Evolutionary conservation across 2,888 invertebrate species (phyloP).

Genomic region (Drosophila anomalata): DNA sequence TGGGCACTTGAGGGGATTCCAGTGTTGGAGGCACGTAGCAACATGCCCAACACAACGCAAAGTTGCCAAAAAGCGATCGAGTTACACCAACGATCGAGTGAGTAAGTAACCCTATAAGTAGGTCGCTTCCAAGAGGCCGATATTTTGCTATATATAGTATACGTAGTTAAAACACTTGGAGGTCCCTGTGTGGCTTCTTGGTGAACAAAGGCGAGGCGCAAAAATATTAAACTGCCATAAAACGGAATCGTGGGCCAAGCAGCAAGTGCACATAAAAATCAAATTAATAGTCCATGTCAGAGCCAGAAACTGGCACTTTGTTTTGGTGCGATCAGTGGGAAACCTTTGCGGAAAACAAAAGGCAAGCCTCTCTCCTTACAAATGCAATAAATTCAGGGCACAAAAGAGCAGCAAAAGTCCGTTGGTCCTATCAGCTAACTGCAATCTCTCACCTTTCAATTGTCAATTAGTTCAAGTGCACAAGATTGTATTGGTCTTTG

Average conservation of each 20-base stretch:
- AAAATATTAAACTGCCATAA: constrained; percentile 74
- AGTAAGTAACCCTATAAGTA: constrained; percentile 31
- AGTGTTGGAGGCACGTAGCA: constrained; percentile 63
- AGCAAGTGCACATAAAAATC: constrained; percentile 76
- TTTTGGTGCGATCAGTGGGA: constrained; percentile 77
- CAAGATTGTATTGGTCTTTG: constrained; percentile 3
- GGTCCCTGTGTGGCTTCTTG: constrained; percentile 65
- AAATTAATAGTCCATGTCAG: constrained; percentile 74
- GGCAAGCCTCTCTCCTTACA: constrained; percentile 24
- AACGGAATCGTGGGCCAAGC: constrained; percentile 39
- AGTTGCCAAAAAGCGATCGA: constrained; percentile 36
- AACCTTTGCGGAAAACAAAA: constrained; percentile 60
- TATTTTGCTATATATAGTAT: neutral
- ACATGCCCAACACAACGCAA: constrained; percentile 18
- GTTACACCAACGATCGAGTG: constrained; percentile 34
- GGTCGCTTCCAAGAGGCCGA: constrained; percentile 40
- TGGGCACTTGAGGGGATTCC: constrained; percentile 70
- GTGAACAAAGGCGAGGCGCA: constrained; percentile 57
- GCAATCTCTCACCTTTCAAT: constrained; percentile 77
- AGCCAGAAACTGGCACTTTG: constrained; percentile 68
- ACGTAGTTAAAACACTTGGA: constrained; percentile 7
- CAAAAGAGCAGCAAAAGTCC: constrained; percentile 53
- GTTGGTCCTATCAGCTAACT: constrained; percentile 66
- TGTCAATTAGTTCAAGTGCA: constrained; percentile 78
- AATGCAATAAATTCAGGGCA: constrained; percentile 61